These are phyloP conservation scores for Cassiopea andromeda DNA, from an alignment of 30 jellyfish, hydroid and myxozoan species.

Conservation along the genomic window DNA sequence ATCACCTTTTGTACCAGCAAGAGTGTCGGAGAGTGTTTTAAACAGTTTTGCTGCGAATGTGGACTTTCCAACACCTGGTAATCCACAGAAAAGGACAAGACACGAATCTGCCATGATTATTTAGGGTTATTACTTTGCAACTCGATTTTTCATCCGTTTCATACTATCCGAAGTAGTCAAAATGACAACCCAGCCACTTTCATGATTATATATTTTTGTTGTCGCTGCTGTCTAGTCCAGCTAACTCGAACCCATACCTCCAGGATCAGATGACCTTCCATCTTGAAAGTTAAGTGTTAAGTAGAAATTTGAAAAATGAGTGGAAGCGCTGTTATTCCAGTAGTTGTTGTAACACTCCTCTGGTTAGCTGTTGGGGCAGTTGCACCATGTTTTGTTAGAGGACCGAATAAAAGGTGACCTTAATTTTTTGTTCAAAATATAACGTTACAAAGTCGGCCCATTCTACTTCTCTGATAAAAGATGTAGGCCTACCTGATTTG, in stretches of 20 bases:
- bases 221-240: conserved; percentile 1
- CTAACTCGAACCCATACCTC: conserved; percentile 16
- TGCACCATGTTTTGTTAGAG: conserved; percentile 86
- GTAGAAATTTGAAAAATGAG: conserved; percentile 18
- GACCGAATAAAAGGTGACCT: conserved; percentile 77
- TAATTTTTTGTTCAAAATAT: background rate
- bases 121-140: background rate
- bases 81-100: conserved; percentile 71
- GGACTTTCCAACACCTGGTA: conserved; percentile 95
- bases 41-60: conserved; percentile 38
- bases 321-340: conserved; percentile 80
- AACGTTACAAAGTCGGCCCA: too few relatives aligned
- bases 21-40: background rate
- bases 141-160: too few relatives aligned
- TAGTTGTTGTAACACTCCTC: conserved; percentile 80
- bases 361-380: conserved; percentile 92
- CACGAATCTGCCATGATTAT: conserved; percentile 26
- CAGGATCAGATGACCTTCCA: conserved; percentile 32
- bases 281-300: background rate
- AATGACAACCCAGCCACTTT: too few relatives aligned
- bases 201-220: background rate
- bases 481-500: too few relatives aligned
- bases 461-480: too few relatives aligned
- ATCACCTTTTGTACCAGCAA: background rate
- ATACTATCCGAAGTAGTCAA: too few relatives aligned